phyloP scores from a whole-genome alignment of 2,888 invertebrate species.

The Erebia epiphron region DNA sequence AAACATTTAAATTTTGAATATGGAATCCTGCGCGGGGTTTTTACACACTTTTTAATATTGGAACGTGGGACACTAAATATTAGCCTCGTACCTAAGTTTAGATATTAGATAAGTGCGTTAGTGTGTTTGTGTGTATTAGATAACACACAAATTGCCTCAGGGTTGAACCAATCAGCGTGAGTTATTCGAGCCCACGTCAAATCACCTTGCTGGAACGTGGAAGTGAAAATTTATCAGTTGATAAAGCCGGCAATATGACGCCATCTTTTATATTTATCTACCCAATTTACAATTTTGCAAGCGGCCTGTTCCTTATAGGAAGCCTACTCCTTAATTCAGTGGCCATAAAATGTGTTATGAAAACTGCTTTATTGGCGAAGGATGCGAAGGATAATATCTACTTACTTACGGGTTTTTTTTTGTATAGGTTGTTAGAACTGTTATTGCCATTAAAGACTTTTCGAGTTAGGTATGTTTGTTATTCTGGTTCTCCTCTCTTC shows the following conservation, averaged over 20 bases:
- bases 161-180: slow-evolving; percentile 40
- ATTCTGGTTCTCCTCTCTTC: too few relatives aligned
- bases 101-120: slow-evolving; percentile 30
- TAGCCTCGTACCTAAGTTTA: neutral
- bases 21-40: too few relatives aligned
- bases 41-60: neutral
- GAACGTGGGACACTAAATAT: neutral
- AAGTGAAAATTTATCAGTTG: slow-evolving; percentile 41
- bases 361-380: too few relatives aligned
- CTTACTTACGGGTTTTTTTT: too few relatives aligned
- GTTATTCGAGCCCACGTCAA: slow-evolving; percentile 36
- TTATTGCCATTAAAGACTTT: too few relatives aligned
- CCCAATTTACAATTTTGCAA: neutral
- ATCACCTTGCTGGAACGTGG: slow-evolving; percentile 35
- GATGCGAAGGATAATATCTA: too few relatives aligned
- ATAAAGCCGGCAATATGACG: slow-evolving; percentile 38
- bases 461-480: too few relatives aligned
- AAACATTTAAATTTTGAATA: too few relatives aligned
- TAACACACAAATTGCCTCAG: slow-evolving; percentile 41
- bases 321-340: too few relatives aligned
- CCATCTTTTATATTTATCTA: slow-evolving; percentile 27
- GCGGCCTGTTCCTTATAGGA: too few relatives aligned
- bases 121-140: slow-evolving; percentile 39
- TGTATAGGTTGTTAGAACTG: too few relatives aligned
- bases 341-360: too few relatives aligned